Evolutionary conservation across 2,888 invertebrate species (phyloP).

Genomic region (Ectemnius continuus): DNA sequence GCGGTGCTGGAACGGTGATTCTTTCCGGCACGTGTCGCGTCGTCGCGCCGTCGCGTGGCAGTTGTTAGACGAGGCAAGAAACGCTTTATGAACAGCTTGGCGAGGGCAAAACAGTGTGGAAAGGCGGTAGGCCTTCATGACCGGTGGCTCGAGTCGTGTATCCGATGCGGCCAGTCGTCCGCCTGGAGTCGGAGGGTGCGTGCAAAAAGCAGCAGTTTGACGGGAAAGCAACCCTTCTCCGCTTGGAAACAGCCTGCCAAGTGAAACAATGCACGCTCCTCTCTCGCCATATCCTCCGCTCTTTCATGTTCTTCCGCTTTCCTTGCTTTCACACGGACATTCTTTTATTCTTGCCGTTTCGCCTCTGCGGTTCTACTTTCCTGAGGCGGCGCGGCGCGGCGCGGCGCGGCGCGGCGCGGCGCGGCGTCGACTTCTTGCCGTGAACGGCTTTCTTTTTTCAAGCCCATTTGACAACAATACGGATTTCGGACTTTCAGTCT

Average conservation of each 20-base stretch:
- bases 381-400: no score
- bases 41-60: conserved; percentile 12
- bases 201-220: conserved; percentile 55
- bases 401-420: no score
- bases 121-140: conserved; percentile 33
- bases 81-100: conserved; percentile 37
- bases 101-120: conserved; percentile 48
- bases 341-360: conserved; percentile 29
- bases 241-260: conserved; percentile 47
- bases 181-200: conserved; percentile 6
- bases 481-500: conserved; percentile 54
- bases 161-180: background rate
- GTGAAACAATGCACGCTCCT: conserved; percentile 52
- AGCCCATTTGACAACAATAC: no score
- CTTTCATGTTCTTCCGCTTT: conserved; percentile 7
- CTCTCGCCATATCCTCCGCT: conserved; percentile 20
- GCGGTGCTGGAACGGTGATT: conserved; percentile 33
- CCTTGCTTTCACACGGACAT: conserved; percentile 8
- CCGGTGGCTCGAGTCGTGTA: background rate
- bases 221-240: conserved; percentile 58
- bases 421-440: no score
- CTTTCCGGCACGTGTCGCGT: conserved; percentile 48
- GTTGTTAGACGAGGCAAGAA: conserved; percentile 44
- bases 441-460: no score
- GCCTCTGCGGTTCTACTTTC: background rate